Conservation (phyloP, 2,113 vertebrate species). For the Pseudorectes ferrugineus region DNA sequence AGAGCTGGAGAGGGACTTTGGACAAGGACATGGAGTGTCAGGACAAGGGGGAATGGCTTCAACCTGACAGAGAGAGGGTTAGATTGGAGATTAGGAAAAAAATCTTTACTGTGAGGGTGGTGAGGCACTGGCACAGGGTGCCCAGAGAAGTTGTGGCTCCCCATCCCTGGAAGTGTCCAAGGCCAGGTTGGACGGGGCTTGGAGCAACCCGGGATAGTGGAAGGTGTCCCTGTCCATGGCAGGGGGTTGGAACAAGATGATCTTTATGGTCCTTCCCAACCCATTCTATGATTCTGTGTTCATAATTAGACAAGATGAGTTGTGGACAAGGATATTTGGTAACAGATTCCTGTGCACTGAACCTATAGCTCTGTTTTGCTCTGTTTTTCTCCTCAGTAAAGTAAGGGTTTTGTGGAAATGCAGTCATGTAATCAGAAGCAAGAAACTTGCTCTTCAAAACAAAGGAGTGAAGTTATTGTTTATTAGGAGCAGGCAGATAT, state of each 20-base stretch:
- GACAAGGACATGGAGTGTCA: accelerated
- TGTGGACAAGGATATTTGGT: not conserved
- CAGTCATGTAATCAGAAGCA: not conserved
- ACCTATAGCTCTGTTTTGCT: not conserved
- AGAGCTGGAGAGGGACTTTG: not conserved
- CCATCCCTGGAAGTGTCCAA: not conserved
- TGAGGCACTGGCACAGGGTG: not conserved
- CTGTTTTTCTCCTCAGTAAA: not conserved
- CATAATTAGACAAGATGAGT: accelerated
- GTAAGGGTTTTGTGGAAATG: not conserved
- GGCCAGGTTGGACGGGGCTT: not conserved
- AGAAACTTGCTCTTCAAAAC: not conserved
- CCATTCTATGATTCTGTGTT: not conserved
- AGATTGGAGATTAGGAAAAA: not conserved
- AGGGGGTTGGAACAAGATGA: not conserved
- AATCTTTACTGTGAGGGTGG: not conserved
- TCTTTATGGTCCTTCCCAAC: not conserved
- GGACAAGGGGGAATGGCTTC: not conserved
- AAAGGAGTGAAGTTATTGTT: not conserved
- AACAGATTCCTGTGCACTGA: not conserved
- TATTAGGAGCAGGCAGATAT: not conserved
- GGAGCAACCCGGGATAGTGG: not conserved
- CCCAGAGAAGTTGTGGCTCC: not conserved
- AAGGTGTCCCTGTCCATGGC: not conserved
- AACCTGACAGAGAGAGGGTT: not conserved